Evolutionary conservation across 2,113 vertebrate genomes (phyloP), one percentile per base, ranked within the genome.

Genomic region (Marmota monax): DNA sequence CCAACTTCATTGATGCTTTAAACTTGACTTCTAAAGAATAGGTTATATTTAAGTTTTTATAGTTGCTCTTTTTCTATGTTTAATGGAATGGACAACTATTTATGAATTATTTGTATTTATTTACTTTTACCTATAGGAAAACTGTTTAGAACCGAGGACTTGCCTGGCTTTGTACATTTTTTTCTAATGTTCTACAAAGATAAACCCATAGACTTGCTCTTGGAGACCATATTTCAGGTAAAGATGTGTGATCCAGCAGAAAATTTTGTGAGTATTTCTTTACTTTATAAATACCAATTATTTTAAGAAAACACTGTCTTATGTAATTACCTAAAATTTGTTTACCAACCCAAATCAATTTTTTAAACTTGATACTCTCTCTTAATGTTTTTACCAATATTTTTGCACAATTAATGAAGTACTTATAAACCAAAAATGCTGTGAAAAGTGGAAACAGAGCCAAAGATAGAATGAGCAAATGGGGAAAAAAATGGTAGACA

Each of bases 111-210:
- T 87, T 95, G 39, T 79, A 94, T 76, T 97, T 92, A 53, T 85
- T 97, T 97, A n/a, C 84, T 95, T 94, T 91, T 90, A 76, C 93
- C 77, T 45, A 53, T 88, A 99, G 99, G 99, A 96, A 99, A 99
- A 92, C 65, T 99, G 65, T 99, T 99, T 96, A 98, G 97, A 97
- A 98, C 98, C 16, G 97, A 98, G 96, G 98, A 99, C 65, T 96
- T 99, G 65, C 96, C 97, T 63, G 74, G 98, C 5, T 80, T 99
- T 89, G 97, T 98, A 78, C 98, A 97, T 0, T 99, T 99, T 97
- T 98, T 99, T 95, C 97, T 99, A 94, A 99, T 99, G 99, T 99
- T 99, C 96, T 98, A 99, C 97, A 98, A 98, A 97, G 98, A 99
- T 92, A 99, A 99, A 93, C 99, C 99, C 1, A 65, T 99, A 97